Evolutionary conservation across 2,113 vertebrate genomes (phyloP).

Genomic region (Tympanuchus pallidicinctus): DNA sequence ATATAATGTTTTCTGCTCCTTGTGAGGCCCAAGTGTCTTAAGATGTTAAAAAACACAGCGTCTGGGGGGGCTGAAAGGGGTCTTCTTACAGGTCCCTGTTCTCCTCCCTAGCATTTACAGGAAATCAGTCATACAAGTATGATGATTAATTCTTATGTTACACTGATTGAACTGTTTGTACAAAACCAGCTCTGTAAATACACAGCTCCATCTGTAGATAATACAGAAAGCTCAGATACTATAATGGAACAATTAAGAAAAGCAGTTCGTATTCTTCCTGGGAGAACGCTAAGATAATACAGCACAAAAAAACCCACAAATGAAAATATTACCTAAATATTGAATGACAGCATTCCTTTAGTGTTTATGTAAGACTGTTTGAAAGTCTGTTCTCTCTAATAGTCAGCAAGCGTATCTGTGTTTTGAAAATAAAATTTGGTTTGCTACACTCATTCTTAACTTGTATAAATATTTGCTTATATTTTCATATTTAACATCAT

Average conservation of each 20-base stretch:
- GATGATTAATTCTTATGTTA: constrained; percentile 49
- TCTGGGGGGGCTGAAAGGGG: background rate
- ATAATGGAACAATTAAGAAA: constrained; percentile 52
- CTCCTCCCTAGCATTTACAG: constrained; percentile 10
- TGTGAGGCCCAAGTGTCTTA: background rate
- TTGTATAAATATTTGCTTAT: constrained; percentile 52
- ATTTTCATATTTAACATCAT: constrained; percentile 52
- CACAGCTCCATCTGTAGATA: constrained; percentile 44
- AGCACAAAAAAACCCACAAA: constrained; percentile 24
- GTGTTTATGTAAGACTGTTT: background rate
- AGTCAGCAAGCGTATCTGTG: background rate
- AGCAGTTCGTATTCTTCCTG: background rate
- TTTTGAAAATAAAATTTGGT: constrained; percentile 36
- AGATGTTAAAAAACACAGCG: background rate
- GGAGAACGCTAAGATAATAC: background rate
- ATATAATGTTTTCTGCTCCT: background rate
- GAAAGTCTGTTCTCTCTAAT: background rate
- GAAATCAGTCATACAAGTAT: constrained; percentile 9
- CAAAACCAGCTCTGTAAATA: constrained; percentile 57
- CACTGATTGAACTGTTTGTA: constrained; percentile 55
- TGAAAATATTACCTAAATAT: constrained; percentile 35
- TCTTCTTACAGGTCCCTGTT: background rate
- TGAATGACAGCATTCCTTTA: constrained; percentile 17
- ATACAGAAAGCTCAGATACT: constrained; percentile 33
- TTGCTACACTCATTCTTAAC: constrained; percentile 33